phyloP scores from a whole-genome alignment of 1,140 invertebrate species.

The Hyles euphorbiae region DNA sequence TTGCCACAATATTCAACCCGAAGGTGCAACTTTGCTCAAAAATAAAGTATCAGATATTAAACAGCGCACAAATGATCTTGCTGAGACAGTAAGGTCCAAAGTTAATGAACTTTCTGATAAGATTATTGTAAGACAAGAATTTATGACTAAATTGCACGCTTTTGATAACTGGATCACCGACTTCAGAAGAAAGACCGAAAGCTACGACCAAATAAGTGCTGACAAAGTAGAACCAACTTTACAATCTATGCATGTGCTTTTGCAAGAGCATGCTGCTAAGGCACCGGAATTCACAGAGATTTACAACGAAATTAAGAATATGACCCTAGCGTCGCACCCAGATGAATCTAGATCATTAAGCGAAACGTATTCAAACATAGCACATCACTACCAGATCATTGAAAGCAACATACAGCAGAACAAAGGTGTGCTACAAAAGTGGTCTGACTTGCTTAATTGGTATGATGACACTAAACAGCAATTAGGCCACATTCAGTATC shows the following conservation, averaged over 20 bases:
- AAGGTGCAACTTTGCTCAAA: conserved; percentile 84
- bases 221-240: conserved; percentile 86
- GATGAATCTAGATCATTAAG: conserved; percentile 84
- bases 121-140: conserved; percentile 88
- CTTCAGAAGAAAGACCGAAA: conserved; percentile 83
- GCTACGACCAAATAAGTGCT: conserved; percentile 86
- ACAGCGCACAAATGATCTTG: conserved; percentile 80
- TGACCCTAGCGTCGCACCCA: conserved; percentile 81
- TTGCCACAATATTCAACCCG: conserved; percentile 83
- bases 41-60: conserved; percentile 84
- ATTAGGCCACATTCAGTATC: conserved; percentile 86
- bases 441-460: conserved; percentile 89
- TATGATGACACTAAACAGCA: conserved; percentile 88
- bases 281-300: conserved; percentile 83
- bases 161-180: conserved; percentile 91
- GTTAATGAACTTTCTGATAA: conserved; percentile 88
- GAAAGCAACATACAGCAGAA: conserved; percentile 85
- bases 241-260: conserved; percentile 85
- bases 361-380: conserved; percentile 83
- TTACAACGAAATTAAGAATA: conserved; percentile 88
- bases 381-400: conserved; percentile 85
- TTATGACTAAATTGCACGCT: conserved; percentile 86
- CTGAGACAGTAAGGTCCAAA: conserved; percentile 83
- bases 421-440: conserved; percentile 86
- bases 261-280: conserved; percentile 89